phyloP scores from a whole-genome alignment of 2,888 invertebrate genomes.

The Ennomos fuscantarius region DNA sequence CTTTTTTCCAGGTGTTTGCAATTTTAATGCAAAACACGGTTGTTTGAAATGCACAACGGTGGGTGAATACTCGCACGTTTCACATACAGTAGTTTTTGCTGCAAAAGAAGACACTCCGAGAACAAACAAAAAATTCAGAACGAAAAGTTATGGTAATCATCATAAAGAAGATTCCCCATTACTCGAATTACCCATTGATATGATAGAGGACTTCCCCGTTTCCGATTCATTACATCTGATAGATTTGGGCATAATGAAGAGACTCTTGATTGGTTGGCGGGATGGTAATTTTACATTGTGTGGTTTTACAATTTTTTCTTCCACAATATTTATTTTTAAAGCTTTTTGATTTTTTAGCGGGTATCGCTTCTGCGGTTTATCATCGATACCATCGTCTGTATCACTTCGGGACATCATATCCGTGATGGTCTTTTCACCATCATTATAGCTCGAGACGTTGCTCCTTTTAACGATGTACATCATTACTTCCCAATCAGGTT shows the following conservation, averaged over 20 bases:
- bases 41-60: constrained; percentile 38
- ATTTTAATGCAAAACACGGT: constrained; percentile 37
- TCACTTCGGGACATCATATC: no score
- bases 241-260: constrained; percentile 42
- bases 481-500: no score
- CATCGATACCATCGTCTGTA: no score
- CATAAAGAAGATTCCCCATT: constrained; percentile 22
- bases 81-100: constrained; percentile 36
- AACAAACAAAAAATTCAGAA: constrained; percentile 11
- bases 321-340: no score
- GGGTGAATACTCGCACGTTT: constrained; percentile 41
- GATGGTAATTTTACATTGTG: constrained; percentile 4
- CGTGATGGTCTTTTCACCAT: no score
- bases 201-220: constrained; percentile 44
- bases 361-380: no score
- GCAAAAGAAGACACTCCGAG: constrained; percentile 6
- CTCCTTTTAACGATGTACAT: no score
- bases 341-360: no score
- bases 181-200: constrained; percentile 33
- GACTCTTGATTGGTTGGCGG: constrained; percentile 12
- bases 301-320: no score
- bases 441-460: no score
- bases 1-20: constrained; percentile 35
- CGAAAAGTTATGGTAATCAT: constrained; percentile 18
- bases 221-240: constrained; percentile 41